A percentile compares a stretch with the other conserved stretches of the same genome.
phyloP scores from a whole-genome alignment of 2,888 invertebrate genomes.

The Thecocarcelia acutangulata region DNA sequence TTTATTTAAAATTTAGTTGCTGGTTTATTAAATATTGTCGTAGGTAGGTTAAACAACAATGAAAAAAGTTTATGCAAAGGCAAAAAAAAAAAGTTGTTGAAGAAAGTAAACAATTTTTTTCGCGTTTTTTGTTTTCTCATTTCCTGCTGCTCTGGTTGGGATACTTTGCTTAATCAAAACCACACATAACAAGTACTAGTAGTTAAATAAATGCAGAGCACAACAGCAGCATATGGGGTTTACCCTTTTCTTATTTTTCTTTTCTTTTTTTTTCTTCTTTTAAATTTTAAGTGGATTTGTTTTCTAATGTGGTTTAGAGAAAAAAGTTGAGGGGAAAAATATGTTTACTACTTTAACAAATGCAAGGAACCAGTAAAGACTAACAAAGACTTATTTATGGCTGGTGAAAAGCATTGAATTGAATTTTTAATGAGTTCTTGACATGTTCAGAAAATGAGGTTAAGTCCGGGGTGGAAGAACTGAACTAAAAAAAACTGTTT shows the following conservation, averaged over 20 bases:
- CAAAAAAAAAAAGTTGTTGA: not conserved
- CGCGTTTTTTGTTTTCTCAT: slow-evolving; percentile 9
- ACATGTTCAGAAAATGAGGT: not conserved
- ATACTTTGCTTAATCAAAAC: not conserved
- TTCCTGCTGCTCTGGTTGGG: slow-evolving; percentile 3
- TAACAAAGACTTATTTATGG: not conserved
- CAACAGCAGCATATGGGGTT: slow-evolving; percentile 1
- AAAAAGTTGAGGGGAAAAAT: not conserved
- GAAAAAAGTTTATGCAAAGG: not conserved
- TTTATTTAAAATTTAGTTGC: not conserved
- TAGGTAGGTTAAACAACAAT: slow-evolving; percentile 6
- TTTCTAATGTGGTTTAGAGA: not conserved
- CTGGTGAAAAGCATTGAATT: not conserved
- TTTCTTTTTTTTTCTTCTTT: slow-evolving; percentile 8
- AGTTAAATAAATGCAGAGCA: not conserved
- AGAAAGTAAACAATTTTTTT: slow-evolving; percentile 26
- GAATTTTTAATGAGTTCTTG: not conserved
- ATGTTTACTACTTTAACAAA: not conserved
- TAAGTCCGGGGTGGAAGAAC: not conserved
- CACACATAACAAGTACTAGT: slow-evolving; percentile 9
- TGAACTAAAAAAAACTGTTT: no score
- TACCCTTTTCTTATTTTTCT: not conserved
- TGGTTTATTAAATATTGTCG: slow-evolving; percentile 35
- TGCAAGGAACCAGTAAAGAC: not conserved
- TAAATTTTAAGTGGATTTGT: slow-evolving; percentile 16